These are phyloP conservation scores for Melanotus villosus DNA, from an alignment of 2,888 invertebrate species.

Conservation along the genomic window DNA sequence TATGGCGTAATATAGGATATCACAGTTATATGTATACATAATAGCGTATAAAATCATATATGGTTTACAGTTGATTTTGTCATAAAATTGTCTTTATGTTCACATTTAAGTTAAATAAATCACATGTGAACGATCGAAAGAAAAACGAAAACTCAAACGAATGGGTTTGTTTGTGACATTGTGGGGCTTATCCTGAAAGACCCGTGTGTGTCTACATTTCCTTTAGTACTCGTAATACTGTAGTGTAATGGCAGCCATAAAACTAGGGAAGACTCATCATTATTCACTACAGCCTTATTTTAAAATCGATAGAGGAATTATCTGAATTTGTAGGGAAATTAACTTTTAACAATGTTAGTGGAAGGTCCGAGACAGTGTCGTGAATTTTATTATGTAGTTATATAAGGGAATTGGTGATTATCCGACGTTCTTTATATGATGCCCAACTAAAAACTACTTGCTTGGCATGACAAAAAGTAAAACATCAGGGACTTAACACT, in stretches of 20 bases:
- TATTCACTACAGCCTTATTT: conserved; percentile 3
- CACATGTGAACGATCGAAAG: neutral
- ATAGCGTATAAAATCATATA: too few relatives aligned
- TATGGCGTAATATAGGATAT: too few relatives aligned
- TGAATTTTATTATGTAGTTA: neutral
- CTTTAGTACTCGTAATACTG: neutral
- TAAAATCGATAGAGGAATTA: conserved; percentile 2
- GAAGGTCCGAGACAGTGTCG: too few relatives aligned
- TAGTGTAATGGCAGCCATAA: neutral
- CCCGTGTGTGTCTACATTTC: neutral
- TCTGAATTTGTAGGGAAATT: neutral
- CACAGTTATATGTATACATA: too few relatives aligned
- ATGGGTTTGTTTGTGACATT: conserved; percentile 8
- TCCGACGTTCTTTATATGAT: too few relatives aligned
- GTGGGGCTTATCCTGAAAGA: neutral
- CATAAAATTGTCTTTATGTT: too few relatives aligned
- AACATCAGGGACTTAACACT: too few relatives aligned
- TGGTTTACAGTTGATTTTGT: too few relatives aligned
- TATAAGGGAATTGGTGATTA: too few relatives aligned
- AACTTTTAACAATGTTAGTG: too few relatives aligned
- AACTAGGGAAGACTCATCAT: conserved; percentile 1
- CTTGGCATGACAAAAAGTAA: too few relatives aligned
- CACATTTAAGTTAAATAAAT: neutral
- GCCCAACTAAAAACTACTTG: too few relatives aligned
- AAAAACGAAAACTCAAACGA: neutral